Conservation (phyloP, 2,888 invertebrate species). For the Zygaena filipendulae region DNA sequence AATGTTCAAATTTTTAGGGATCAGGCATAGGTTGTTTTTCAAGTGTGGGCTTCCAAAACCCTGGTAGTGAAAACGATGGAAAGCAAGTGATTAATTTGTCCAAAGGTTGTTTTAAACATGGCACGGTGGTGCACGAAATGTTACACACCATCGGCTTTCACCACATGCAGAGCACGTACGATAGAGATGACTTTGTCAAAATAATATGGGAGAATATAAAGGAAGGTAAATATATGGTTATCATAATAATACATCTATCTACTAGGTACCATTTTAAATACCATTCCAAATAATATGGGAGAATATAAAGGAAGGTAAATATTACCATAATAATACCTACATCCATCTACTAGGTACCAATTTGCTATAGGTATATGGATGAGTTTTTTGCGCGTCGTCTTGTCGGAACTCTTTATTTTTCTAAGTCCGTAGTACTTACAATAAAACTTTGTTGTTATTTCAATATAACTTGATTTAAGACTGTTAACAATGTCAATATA, state of each 20-base stretch:
- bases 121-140: conserved; percentile 81
- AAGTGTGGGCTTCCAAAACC: conserved; percentile 39
- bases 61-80: conserved; percentile 28
- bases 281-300: conserved; percentile 79
- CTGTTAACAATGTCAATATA: too few relatives aligned
- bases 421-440: too few relatives aligned
- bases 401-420: too few relatives aligned
- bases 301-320: conserved; percentile 71
- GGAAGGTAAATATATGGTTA: conserved; percentile 56
- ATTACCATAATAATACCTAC: too few relatives aligned
- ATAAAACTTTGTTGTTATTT: too few relatives aligned
- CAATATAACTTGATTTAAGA: too few relatives aligned
- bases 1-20: conserved; percentile 74
- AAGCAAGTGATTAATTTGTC: conserved; percentile 64
- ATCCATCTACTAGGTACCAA: too few relatives aligned
- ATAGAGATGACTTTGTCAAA: conserved; percentile 79
- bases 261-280: too few relatives aligned
- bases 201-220: conserved; percentile 80
- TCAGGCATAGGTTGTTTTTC: conserved; percentile 67
- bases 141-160: conserved; percentile 85
- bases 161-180: conserved; percentile 84
- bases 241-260: too few relatives aligned
- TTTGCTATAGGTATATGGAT: too few relatives aligned
- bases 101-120: conserved; percentile 67
- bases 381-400: too few relatives aligned